Percentiles rank a stretch among this genome's conserved stretches.
Evolutionary conservation across 2,888 invertebrate species (phyloP).

Genomic region (Nysson spinosus): DNA sequence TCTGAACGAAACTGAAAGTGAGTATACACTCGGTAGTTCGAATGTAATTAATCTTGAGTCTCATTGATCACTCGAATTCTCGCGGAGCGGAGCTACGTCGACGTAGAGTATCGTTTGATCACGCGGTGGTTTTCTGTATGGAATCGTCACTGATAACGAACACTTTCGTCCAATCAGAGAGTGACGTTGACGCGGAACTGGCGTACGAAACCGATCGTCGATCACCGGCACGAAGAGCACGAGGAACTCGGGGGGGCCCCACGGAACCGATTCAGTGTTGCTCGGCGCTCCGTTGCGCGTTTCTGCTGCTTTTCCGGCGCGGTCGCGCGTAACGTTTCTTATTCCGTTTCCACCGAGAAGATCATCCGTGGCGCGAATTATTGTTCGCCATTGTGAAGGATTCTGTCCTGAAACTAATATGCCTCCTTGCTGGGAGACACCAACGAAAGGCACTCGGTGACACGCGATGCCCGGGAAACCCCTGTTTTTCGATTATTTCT

Average conservation of each 20-base stretch:
- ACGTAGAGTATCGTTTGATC: not conserved
- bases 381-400: constrained; percentile 10
- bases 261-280: constrained; percentile 52
- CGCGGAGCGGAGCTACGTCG: too few relatives aligned
- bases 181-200: not conserved
- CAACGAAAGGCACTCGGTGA: constrained; percentile 1
- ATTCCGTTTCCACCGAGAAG: too few relatives aligned
- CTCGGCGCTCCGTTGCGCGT: constrained; percentile 50
- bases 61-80: too few relatives aligned
- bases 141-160: constrained; percentile 33
- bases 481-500: constrained; percentile 39
- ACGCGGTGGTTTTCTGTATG: not conserved
- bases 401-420: not conserved
- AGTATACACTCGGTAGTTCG: too few relatives aligned
- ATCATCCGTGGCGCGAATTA: constrained; percentile 19
- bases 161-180: constrained; percentile 31
- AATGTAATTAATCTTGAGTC: too few relatives aligned
- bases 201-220: constrained; percentile 20
- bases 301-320: constrained; percentile 31
- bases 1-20: too few relatives aligned
- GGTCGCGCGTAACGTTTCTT: constrained; percentile 18
- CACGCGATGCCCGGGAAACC: constrained; percentile 35
- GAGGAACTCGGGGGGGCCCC: constrained; percentile 3
- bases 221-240: constrained; percentile 9
- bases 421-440: constrained; percentile 15